These are phyloP conservation scores for Ephialtes manifestator DNA, from an alignment of 2,888 invertebrate species.

Conservation along the genomic window DNA sequence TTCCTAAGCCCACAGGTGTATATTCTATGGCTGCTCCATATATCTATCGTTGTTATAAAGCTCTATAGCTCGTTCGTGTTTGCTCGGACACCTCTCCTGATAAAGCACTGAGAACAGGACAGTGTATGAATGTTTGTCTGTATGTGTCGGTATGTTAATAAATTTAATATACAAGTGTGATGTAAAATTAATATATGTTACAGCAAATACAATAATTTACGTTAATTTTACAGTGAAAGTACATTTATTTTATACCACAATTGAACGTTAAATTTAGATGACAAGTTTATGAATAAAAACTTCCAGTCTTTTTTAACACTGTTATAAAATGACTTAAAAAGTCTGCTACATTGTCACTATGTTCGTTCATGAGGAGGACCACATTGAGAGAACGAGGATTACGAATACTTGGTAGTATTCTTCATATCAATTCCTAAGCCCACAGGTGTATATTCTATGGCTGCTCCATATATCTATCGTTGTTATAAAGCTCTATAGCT, in stretches of 20 bases:
- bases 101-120: constrained; percentile 4
- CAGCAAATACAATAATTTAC: too few species aligned
- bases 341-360: neutral
- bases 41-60: neutral
- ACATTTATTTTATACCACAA: too few species aligned
- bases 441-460: neutral
- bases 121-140: neutral
- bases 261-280: too few species aligned
- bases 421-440: neutral
- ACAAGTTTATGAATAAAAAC: too few species aligned
- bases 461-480: neutral
- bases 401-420: neutral
- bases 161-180: too few species aligned
- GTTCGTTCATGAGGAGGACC: neutral
- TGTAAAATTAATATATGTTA: too few species aligned
- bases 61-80: neutral
- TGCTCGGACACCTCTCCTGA: neutral
- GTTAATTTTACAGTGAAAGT: too few species aligned
- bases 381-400: neutral
- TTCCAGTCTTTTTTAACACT: too few species aligned
- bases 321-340: too few species aligned
- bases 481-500: neutral
- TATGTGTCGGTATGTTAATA: too few species aligned
- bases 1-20: neutral
- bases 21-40: neutral